Evolutionary conservation across 1,140 invertebrate species (phyloP).

Genomic region (Helicoverpa zea): DNA sequence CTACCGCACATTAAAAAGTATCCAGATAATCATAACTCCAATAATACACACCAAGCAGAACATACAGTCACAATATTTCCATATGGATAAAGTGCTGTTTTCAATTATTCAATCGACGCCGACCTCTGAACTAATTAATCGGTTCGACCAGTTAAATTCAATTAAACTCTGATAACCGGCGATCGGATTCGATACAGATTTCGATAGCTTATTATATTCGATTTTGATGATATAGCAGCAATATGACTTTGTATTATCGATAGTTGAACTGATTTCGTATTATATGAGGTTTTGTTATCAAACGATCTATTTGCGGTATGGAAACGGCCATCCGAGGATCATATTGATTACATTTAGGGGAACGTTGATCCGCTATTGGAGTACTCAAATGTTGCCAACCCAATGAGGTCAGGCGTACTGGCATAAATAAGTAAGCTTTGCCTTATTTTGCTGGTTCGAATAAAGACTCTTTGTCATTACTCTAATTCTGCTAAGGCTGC

Average conservation of each 20-base stretch:
- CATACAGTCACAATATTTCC: background rate
- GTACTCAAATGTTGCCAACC: no score
- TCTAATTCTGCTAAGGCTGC: no score
- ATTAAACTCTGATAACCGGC: constrained; percentile 32
- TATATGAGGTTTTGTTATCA: background rate
- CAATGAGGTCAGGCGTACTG: no score
- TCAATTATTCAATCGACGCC: background rate
- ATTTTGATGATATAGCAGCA: background rate
- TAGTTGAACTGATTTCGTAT: background rate
- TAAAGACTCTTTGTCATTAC: no score
- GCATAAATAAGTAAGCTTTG: no score
- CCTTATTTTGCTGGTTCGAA: no score
- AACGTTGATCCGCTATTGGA: background rate
- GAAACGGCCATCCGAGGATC: background rate
- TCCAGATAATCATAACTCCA: background rate
- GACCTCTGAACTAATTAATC: constrained; percentile 36
- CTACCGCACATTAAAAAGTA: no score
- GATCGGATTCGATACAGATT: constrained; percentile 37
- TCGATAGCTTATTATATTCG: background rate
- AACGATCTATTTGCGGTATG: background rate
- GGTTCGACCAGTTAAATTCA: constrained; percentile 19
- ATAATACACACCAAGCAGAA: background rate
- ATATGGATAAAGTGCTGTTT: constrained; percentile 22
- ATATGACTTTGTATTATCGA: constrained; percentile 2
- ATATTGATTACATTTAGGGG: background rate